phyloP scores from a whole-genome alignment of 2,113 vertebrate genomes.

The Calyptomena viridis region DNA sequence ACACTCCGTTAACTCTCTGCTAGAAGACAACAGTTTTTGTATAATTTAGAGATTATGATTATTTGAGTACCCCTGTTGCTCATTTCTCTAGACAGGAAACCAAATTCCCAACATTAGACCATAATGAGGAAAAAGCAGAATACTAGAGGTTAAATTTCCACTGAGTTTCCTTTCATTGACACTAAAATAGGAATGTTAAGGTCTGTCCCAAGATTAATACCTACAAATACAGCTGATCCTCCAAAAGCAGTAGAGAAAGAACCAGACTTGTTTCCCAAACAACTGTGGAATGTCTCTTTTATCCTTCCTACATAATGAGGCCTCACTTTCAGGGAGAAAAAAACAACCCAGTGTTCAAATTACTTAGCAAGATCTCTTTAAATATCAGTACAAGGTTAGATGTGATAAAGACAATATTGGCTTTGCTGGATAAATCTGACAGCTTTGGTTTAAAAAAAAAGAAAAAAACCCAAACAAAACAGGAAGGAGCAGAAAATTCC shows the following conservation, averaged over 20 bases:
- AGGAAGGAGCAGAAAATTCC: background rate
- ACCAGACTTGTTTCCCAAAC: background rate
- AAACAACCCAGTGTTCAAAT: background rate
- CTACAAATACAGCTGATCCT: background rate
- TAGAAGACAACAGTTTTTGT: background rate
- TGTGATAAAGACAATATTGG: background rate
- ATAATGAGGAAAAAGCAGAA: background rate
- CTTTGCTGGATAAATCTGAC: background rate
- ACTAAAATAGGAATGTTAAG: background rate
- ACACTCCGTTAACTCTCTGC: background rate
- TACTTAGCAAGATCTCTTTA: background rate
- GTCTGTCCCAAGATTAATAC: background rate
- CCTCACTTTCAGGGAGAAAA: background rate
- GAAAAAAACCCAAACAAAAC: background rate
- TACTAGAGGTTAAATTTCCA: background rate
- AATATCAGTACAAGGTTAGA: constrained; percentile 18
- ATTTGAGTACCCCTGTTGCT: background rate
- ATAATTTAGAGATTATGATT: background rate
- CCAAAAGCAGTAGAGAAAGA: background rate
- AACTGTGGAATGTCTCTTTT: background rate
- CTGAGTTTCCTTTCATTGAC: background rate
- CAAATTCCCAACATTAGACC: accelerated
- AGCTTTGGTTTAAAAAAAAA: background rate
- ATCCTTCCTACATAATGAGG: accelerated
- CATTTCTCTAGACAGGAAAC: background rate